A percentile compares a stretch with the other conserved stretches of the same genome.
These are phyloP conservation scores for Helicoverpa armigera DNA, from an alignment of 1,140 invertebrate species.

Conservation along the genomic window DNA sequence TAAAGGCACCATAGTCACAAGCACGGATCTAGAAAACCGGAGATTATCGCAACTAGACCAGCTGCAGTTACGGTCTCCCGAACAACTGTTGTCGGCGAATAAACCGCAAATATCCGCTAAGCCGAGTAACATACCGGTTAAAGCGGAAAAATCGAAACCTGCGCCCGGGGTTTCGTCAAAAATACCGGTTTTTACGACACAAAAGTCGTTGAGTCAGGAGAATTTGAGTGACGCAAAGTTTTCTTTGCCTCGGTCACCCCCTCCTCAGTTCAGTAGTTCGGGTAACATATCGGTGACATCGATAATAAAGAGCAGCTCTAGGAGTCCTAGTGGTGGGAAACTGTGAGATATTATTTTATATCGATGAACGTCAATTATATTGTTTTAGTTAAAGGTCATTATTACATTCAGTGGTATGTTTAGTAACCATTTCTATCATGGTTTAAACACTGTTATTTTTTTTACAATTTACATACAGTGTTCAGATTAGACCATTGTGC, in stretches of 20 bases:
- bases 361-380: neutral
- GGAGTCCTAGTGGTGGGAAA: slow-evolving; percentile 83
- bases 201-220: slow-evolving; percentile 84
- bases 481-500: neutral
- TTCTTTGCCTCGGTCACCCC: slow-evolving; percentile 77
- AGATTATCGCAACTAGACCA: slow-evolving; percentile 84
- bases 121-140: slow-evolving; percentile 84
- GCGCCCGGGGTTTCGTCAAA: slow-evolving; percentile 79
- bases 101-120: slow-evolving; percentile 81
- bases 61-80: slow-evolving; percentile 71
- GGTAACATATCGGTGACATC: slow-evolving; percentile 85
- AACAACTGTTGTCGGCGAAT: slow-evolving; percentile 55
- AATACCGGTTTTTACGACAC: slow-evolving; percentile 84
- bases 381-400: slow-evolving; percentile 29
- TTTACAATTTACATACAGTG: neutral
- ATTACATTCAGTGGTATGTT: neutral
- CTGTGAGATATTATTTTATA: slow-evolving; percentile 20
- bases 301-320: slow-evolving; percentile 83
- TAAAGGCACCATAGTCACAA: slow-evolving; percentile 81
- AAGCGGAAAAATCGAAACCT: slow-evolving; percentile 73
- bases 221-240: slow-evolving; percentile 81
- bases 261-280: slow-evolving; percentile 75
- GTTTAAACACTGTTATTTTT: neutral
- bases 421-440: neutral
- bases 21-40: slow-evolving; percentile 81